Percentiles rank a stretch among this genome's conserved stretches.
Conservation (phyloP, 1,140 invertebrate genomes). For the Pogonomyrmex barbatus region DNA sequence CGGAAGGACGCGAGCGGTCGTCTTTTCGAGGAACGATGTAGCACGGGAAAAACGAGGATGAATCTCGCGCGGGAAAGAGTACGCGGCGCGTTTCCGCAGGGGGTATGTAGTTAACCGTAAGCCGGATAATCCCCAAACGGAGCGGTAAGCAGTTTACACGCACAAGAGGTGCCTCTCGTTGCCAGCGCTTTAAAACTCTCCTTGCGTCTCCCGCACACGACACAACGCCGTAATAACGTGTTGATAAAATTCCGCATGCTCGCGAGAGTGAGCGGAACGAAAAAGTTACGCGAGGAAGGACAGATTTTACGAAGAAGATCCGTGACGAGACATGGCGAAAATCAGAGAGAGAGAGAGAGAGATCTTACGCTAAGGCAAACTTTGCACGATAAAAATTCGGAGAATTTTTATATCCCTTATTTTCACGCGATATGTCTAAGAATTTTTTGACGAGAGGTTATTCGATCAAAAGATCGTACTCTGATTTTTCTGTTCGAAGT, state of each 20-base stretch:
- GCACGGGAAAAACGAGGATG: not conserved
- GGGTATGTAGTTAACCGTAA: slow-evolving; percentile 66
- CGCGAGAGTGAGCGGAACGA: not conserved
- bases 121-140: slow-evolving; percentile 63
- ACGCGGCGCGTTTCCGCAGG: slow-evolving; percentile 19
- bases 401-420: not conserved
- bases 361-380: not conserved
- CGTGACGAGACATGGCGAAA: no score
- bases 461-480: not conserved
- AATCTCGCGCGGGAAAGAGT: slow-evolving; percentile 26
- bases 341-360: no score
- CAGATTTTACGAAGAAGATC: slow-evolving; percentile 4
- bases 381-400: not conserved
- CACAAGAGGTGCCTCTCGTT: slow-evolving; percentile 42
- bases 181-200: slow-evolving; percentile 50
- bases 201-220: slow-evolving; percentile 11
- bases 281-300: slow-evolving; percentile 20
- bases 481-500: not conserved
- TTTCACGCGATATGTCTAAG: not conserved
- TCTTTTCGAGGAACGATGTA: not conserved
- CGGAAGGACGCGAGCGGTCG: not conserved
- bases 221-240: slow-evolving; percentile 43
- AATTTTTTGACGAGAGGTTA: not conserved
- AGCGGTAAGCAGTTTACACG: slow-evolving; percentile 65
- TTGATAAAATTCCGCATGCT: slow-evolving; percentile 44